These are phyloP conservation scores for Micrasema minimum DNA, from an alignment of 1,140 invertebrate genomes.

Conservation along the genomic window DNA sequence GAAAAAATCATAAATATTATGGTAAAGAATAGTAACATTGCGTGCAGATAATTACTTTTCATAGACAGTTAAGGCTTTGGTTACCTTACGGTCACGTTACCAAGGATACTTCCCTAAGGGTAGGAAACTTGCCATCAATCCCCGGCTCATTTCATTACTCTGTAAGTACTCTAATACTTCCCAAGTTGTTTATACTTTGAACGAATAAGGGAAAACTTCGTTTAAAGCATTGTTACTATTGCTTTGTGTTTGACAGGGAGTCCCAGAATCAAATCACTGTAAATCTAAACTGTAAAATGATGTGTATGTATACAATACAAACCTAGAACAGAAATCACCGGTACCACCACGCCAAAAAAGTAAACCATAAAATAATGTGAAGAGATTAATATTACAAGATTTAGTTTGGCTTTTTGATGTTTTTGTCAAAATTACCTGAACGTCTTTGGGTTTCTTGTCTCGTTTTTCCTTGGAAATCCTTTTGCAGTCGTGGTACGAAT, in stretches of 20 bases:
- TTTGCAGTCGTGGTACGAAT: not conserved
- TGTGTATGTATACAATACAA: not conserved
- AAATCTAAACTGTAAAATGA: slow-evolving; percentile 19
- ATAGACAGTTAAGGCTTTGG: not conserved
- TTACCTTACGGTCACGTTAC: not conserved
- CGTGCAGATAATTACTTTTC: no score
- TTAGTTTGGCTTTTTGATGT: not conserved
- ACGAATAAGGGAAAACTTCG: slow-evolving; percentile 49
- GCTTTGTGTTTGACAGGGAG: slow-evolving; percentile 40
- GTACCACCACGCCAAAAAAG: no score
- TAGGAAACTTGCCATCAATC: slow-evolving; percentile 24
- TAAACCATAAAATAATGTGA: no score
- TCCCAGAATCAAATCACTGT: slow-evolving; percentile 27
- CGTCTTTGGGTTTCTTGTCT: not conserved
- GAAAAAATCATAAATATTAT: no score
- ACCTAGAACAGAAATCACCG: not conserved
- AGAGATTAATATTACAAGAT: no score
- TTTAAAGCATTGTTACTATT: slow-evolving; percentile 38
- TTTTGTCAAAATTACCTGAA: not conserved
- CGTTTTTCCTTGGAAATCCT: no score
- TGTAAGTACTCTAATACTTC: slow-evolving; percentile 25
- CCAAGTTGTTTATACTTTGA: slow-evolving; percentile 30
- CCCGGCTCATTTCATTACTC: slow-evolving; percentile 28
- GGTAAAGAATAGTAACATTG: no score
- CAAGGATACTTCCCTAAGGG: not conserved